These are phyloP conservation scores for Altica lythri DNA, from an alignment of 2,888 invertebrate genomes.

Conservation along the genomic window DNA sequence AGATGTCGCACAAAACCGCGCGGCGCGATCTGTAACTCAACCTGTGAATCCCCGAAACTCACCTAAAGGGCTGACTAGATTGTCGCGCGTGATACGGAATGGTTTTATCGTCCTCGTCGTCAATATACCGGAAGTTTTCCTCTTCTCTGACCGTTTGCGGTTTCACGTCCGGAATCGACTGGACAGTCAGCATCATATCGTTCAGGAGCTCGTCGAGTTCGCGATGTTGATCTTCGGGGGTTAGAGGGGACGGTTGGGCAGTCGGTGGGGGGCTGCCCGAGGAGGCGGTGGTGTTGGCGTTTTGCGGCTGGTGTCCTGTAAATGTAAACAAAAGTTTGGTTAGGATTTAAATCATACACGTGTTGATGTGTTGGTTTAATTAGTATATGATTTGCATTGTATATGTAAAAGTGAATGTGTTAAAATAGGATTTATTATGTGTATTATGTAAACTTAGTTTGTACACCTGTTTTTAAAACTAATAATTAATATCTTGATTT, in stretches of 20 bases:
- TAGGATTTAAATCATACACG: no score
- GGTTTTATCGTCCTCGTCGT: slow-evolving; percentile 61
- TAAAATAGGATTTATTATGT: no score
- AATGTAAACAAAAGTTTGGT: slow-evolving; percentile 22
- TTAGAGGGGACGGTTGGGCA: slow-evolving; percentile 57
- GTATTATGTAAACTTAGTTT: no score
- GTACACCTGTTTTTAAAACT: no score
- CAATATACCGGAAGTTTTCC: slow-evolving; percentile 55
- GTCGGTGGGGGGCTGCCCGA: slow-evolving; percentile 57
- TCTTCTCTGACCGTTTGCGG: slow-evolving; percentile 43
- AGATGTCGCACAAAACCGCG: neutral
- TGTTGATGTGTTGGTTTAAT: no score
- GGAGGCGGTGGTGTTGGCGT: slow-evolving; percentile 57
- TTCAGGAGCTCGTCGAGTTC: slow-evolving; percentile 84
- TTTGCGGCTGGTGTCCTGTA: slow-evolving; percentile 58
- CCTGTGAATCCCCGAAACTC: slow-evolving; percentile 4
- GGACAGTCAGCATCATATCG: slow-evolving; percentile 86
- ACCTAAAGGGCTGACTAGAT: slow-evolving; percentile 72
- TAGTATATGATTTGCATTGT: no score
- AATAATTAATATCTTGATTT: no score
- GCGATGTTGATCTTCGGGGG: slow-evolving; percentile 63
- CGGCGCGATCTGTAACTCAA: neutral
- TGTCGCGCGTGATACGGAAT: slow-evolving; percentile 92
- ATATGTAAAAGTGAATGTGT: no score
- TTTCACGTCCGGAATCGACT: slow-evolving; percentile 72